Evolutionary conservation across 2,888 invertebrate species (phyloP).

Genomic region (Philaethria dido): DNA sequence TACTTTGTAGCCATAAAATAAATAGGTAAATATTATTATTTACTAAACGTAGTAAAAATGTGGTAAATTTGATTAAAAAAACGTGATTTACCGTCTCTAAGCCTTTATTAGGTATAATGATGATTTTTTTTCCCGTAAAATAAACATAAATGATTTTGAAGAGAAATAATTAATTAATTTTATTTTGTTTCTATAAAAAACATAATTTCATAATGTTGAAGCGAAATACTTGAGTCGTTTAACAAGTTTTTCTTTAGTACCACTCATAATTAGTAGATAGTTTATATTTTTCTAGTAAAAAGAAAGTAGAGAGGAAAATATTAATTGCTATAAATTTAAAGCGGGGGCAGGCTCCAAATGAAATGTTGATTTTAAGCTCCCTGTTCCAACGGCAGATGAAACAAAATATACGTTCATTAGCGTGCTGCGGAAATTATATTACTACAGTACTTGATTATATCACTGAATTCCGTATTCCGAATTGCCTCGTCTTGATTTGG

Average conservation of each 20-base stretch:
- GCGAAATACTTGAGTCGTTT: slow-evolving; percentile 21
- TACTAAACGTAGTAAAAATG: too few relatives aligned
- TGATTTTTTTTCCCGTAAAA: too few relatives aligned
- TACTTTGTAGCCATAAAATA: too few relatives aligned
- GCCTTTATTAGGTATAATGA: too few relatives aligned
- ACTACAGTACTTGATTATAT: slow-evolving; percentile 73
- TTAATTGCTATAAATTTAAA: slow-evolving; percentile 69
- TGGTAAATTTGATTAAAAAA: too few relatives aligned
- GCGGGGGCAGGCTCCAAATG: slow-evolving; percentile 59
- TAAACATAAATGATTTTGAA: not conserved
- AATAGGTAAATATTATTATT: too few relatives aligned
- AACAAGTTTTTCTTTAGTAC: slow-evolving; percentile 14
- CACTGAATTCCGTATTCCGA: slow-evolving; percentile 25
- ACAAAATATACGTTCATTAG: slow-evolving; percentile 82
- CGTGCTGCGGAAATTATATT: slow-evolving; percentile 75
- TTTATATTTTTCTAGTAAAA: slow-evolving; percentile 44
- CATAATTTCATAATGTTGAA: not conserved
- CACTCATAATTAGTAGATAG: slow-evolving; percentile 49
- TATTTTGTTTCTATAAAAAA: not conserved
- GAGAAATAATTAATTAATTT: not conserved
- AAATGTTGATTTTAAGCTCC: slow-evolving; percentile 71
- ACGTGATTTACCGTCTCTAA: too few relatives aligned
- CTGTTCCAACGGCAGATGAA: slow-evolving; percentile 65
- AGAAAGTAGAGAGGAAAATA: slow-evolving; percentile 57
- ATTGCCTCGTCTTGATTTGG: slow-evolving; percentile 31